A percentile compares a stretch with the other conserved stretches of the same genome.
These are phyloP conservation scores for Ammospiza nelsoni DNA, from an alignment of 2,113 vertebrate species.

Conservation along the genomic window DNA sequence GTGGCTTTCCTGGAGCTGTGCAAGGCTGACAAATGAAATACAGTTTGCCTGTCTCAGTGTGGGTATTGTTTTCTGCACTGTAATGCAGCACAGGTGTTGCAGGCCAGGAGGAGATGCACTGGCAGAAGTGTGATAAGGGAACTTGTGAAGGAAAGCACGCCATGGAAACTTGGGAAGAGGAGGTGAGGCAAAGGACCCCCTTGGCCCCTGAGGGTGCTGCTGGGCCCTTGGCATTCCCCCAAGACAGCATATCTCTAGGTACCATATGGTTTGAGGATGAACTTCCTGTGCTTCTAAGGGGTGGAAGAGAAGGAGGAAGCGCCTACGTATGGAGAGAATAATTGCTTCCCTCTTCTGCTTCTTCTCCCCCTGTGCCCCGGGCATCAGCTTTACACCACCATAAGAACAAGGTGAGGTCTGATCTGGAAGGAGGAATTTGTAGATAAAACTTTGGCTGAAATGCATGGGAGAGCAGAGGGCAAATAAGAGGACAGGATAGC, in stretches of 20 bases:
- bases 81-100: constrained; percentile 52
- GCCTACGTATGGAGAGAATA: background rate
- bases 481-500: background rate
- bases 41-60: background rate
- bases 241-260: constrained; percentile 31
- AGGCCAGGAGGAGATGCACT: background rate
- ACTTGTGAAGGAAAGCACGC: background rate
- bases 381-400: background rate
- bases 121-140: constrained; percentile 17
- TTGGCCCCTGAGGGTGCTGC: background rate
- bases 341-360: constrained; percentile 46
- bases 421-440: background rate
- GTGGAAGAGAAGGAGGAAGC: constrained; percentile 34
- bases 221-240: constrained; percentile 25
- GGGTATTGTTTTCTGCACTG: constrained; percentile 25
- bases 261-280: constrained; percentile 57
- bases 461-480: background rate
- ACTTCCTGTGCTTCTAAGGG: constrained; percentile 49
- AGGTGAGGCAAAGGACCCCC: background rate
- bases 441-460: background rate
- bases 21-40: constrained; percentile 26
- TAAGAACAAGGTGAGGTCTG: background rate
- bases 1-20: constrained; percentile 18
- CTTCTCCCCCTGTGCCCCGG: background rate
- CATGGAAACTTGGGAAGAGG: background rate